phyloP scores from a whole-genome alignment of 2,113 vertebrate species.

The Sphaerodactylus townsendi region DNA sequence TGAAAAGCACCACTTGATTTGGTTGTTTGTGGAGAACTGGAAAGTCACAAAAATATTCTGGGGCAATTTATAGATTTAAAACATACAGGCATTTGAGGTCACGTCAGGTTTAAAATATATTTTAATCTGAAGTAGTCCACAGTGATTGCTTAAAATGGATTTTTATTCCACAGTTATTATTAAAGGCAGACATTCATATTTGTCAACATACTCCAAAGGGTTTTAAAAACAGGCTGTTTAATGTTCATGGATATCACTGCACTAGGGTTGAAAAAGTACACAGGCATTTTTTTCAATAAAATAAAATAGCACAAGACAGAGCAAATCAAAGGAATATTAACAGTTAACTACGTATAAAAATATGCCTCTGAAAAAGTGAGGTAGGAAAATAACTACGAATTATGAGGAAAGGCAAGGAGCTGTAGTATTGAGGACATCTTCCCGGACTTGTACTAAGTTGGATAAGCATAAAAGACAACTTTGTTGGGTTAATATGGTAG shows the following conservation, averaged over 20 bases:
- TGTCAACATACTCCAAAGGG: background rate
- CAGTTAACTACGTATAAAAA: background rate
- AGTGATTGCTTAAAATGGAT: background rate
- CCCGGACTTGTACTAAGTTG: conserved; percentile 53
- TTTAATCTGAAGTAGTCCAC: too few relatives aligned
- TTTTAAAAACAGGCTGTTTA: background rate
- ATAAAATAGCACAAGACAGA: background rate
- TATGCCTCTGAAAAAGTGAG: too few relatives aligned
- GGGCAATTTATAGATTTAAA: background rate
- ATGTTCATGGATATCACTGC: background rate
- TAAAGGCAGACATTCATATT: too few relatives aligned
- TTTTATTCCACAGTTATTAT: background rate
- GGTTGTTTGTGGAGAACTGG: background rate
- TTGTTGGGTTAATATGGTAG: conserved; percentile 42
- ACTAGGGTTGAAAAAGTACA: background rate
- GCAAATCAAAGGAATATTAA: conserved; percentile 41
- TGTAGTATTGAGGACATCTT: background rate
- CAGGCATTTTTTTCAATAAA: background rate
- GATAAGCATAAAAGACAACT: conserved; percentile 52
- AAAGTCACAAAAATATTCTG: background rate
- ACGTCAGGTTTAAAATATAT: too few relatives aligned
- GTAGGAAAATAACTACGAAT: background rate
- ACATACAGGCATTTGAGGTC: background rate
- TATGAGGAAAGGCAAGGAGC: background rate
- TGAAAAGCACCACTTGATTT: background rate